Evolutionary conservation across 2,797 vertebrate genomes (phyloP), one percentile per base, ranked within the genome.

Genomic region (Sebastes flavidus): DNA sequence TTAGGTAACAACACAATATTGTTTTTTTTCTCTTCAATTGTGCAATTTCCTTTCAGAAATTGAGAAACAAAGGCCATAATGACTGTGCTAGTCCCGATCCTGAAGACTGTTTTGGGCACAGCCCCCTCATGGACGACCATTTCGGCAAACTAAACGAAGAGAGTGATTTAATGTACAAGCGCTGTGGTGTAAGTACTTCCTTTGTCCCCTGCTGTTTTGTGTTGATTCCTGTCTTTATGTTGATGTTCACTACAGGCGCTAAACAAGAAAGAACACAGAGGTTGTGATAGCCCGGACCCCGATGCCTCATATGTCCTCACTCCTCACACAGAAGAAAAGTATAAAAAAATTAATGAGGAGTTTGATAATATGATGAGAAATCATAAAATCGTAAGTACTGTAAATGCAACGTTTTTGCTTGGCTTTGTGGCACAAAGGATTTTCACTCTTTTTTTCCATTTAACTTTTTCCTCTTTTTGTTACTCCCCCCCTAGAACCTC

Each of bases 351-450:
- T 97, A 99, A 99, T 97, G 99, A 99, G 97, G 99, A 99, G 94
- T 99, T 99, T 99, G 99, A 99, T 99, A 99, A 99, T 98, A 99
- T 99, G 99, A 99, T 99, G 99, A 96, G 98, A 98, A 99, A 98
- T 98, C 99, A 99, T 98, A 99, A 99, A 97, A 98, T 99, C 97
- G 97, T 99, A 98, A 97, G 96, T 96, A 95, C 92, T 94, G 94
- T 94, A 87, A 92, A 92, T 94, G 93, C 86, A 94, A 94, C 73
- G 80, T 94, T 95, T 93, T 94, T 96, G 95, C 94, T 96, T 96
- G 95, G 95, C 95, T 96, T 96, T 96, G 90, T 95, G 92, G 94
- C 94, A 95, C 94, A 94, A 89, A 92, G 92, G 94, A 94, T 81
- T 93, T 92, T 88, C 84, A 89, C 84, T 86, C 84, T 87, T 73